A percentile compares a stretch with the other conserved stretches of the same genome.
These are phyloP conservation scores for Oenanthe melanoleuca DNA, from an alignment of 2,113 vertebrate species.

Conservation along the genomic window DNA sequence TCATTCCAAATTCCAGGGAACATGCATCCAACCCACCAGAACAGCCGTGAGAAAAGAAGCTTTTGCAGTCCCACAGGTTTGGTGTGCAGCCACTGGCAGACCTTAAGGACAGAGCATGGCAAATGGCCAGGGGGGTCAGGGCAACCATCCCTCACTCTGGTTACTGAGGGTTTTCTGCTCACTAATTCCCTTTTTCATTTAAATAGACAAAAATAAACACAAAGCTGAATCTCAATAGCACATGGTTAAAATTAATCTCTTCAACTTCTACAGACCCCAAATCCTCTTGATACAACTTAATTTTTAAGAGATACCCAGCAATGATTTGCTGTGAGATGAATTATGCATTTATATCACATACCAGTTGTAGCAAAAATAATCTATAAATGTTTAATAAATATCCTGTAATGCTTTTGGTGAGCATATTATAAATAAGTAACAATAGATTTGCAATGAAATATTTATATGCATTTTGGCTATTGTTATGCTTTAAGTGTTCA, in stretches of 20 bases:
- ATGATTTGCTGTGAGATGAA: conserved; percentile 72
- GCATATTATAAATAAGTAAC: conserved; percentile 80
- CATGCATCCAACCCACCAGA: neutral
- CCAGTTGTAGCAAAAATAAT: conserved; percentile 78
- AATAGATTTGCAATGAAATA: conserved; percentile 76
- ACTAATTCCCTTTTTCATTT: neutral
- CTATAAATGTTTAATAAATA: conserved; percentile 85
- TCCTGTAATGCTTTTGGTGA: conserved; percentile 75
- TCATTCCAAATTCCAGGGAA: neutral
- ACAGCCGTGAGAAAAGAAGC: neutral
- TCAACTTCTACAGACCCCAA: conserved; percentile 16
- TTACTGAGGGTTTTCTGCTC: neutral
- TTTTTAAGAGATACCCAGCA: conserved; percentile 60
- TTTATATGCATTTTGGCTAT: conserved; percentile 72
- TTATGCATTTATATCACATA: conserved; percentile 78
- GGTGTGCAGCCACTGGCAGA: neutral
- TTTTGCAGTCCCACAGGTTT: neutral
- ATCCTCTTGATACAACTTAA: conserved; percentile 25
- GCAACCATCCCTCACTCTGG: neutral
- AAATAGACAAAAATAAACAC: neutral
- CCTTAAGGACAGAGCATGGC: neutral
- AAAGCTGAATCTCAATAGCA: neutral
- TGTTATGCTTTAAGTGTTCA: conserved; percentile 73
- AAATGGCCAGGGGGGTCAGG: neutral
- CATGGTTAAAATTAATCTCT: neutral